phyloP scores from a whole-genome alignment of 1,140 invertebrate species.

The Tetramorium alpestre region DNA sequence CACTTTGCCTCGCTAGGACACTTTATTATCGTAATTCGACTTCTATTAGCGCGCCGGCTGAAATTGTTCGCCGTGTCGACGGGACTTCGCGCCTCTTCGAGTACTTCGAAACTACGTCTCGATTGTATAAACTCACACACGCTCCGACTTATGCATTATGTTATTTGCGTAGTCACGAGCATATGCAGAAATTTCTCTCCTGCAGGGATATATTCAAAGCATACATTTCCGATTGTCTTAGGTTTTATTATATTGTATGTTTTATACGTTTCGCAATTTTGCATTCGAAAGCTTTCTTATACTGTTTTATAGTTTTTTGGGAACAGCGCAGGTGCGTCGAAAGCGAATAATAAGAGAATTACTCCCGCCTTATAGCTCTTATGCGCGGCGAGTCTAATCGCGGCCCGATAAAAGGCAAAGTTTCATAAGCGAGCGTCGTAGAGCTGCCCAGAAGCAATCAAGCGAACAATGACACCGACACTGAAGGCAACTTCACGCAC shows the following conservation, averaged over 20 bases:
- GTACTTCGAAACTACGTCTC: neutral
- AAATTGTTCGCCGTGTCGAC: constrained; percentile 49
- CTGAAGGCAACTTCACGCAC: constrained; percentile 63
- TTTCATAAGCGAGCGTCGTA: constrained; percentile 59
- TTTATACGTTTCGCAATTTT: neutral
- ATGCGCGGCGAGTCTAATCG: constrained; percentile 72
- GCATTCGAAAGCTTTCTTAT: neutral
- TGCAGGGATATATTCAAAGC: neutral
- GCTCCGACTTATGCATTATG: constrained; percentile 4
- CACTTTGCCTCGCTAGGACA: constrained; percentile 75
- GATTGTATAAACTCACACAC: neutral
- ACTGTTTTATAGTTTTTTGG: constrained; percentile 1
- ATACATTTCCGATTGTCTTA: neutral
- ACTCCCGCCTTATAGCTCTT: constrained; percentile 41
- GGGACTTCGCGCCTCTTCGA: constrained; percentile 12
- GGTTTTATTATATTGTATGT: neutral
- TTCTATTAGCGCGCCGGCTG: constrained; percentile 68
- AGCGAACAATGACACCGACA: constrained; percentile 77
- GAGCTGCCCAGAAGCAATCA: constrained; percentile 73
- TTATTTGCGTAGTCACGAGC: constrained; percentile 1
- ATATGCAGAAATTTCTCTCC: constrained; percentile 1
- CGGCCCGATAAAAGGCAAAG: constrained; percentile 69
- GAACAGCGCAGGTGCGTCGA: neutral
- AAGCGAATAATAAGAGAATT: constrained; percentile 7
- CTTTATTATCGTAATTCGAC: constrained; percentile 83